A percentile compares a stretch with the other conserved stretches of the same genome.
Evolutionary conservation across 2,888 invertebrate species (phyloP).

Genomic region (Drosophila barbarae): DNA sequence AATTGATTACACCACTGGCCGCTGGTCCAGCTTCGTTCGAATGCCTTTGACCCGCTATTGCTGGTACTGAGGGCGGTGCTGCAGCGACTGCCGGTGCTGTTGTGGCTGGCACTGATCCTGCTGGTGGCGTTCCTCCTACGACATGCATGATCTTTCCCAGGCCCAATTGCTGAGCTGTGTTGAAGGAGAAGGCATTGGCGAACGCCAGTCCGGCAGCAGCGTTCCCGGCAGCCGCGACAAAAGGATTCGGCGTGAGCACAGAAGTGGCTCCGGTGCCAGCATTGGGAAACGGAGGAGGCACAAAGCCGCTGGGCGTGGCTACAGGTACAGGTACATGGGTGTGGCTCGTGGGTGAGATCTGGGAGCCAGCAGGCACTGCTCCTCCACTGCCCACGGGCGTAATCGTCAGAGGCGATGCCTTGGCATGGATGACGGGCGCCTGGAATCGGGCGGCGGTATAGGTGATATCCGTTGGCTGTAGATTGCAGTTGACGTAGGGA

Average conservation of each 20-base stretch:
- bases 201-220: conserved; percentile 49
- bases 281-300: conserved; percentile 69
- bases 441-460: conserved; percentile 71
- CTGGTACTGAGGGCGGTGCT: conserved; percentile 25
- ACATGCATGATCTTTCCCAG: conserved; percentile 74
- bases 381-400: conserved; percentile 41
- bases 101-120: conserved; percentile 13
- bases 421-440: conserved; percentile 65
- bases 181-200: conserved; percentile 64
- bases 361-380: conserved; percentile 33
- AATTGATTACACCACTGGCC: conserved; percentile 70
- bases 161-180: conserved; percentile 68
- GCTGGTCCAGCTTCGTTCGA: conserved; percentile 48
- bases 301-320: conserved; percentile 69
- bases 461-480: conserved; percentile 53
- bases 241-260: conserved; percentile 75
- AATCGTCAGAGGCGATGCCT: conserved; percentile 55
- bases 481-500: conserved; percentile 54
- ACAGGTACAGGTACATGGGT: conserved; percentile 70
- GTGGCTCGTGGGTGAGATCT: conserved; percentile 62
- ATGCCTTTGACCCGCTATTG: conserved; percentile 30
- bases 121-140: conserved; percentile 49
- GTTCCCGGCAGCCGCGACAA: conserved; percentile 52
- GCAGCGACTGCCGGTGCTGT: conserved; percentile 19
- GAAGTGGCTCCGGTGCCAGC: conserved; percentile 50